phyloP scores from a whole-genome alignment of 2,797 vertebrate genomes.

The Sebastes glaucus region DNA sequence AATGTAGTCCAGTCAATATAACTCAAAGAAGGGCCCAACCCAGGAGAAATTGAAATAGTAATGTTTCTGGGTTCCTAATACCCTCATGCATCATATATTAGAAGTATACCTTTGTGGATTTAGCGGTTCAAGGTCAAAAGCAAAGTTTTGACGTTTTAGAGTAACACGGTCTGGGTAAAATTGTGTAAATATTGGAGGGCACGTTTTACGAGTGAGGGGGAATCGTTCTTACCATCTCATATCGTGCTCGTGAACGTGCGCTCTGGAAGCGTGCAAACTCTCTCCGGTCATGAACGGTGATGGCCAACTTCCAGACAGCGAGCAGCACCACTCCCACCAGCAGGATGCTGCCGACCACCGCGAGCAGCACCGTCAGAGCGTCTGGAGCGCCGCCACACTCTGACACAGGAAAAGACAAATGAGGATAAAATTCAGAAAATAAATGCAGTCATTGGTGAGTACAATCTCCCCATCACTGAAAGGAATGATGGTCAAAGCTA shows the following conservation, averaged over 20 bases:
- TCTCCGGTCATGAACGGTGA: constrained; percentile 93
- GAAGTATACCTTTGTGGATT: too few relatives aligned
- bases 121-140: too few relatives aligned
- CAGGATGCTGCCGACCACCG: constrained; percentile 83
- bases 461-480: too few relatives aligned
- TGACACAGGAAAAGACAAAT: constrained; percentile 56
- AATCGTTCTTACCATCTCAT: constrained; percentile 90
- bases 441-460: too few relatives aligned
- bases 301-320: constrained; percentile 91
- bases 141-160: too few relatives aligned
- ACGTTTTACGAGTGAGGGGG: neutral
- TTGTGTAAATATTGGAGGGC: too few relatives aligned
- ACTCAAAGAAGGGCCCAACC: too few relatives aligned
- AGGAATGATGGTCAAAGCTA: neutral
- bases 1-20: neutral
- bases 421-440: neutral
- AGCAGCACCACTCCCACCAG: constrained; percentile 86
- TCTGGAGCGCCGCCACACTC: constrained; percentile 88
- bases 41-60: too few relatives aligned
- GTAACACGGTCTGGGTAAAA: too few relatives aligned
- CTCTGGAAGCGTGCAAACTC: constrained; percentile 95
- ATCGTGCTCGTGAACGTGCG: constrained; percentile 92
- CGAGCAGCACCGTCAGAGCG: constrained; percentile 87
- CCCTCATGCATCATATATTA: too few relatives aligned
- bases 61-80: too few relatives aligned